A percentile compares a stretch with the other conserved stretches of the same genome.
Evolutionary conservation across 2,797 vertebrate genomes (phyloP).

Genomic region (Saxicola maurus): DNA sequence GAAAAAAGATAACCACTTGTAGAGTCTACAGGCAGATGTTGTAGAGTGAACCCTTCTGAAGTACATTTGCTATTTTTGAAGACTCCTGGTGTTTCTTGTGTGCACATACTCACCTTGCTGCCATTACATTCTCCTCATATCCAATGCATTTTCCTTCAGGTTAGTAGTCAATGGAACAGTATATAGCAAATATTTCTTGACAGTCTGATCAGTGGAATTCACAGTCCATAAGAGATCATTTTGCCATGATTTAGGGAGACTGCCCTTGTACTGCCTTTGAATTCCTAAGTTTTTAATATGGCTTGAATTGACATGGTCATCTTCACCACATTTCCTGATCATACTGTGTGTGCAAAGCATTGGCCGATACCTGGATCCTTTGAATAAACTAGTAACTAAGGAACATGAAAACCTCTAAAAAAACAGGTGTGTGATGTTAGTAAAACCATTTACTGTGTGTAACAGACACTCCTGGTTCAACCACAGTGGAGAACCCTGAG

Average conservation of each 20-base stretch:
- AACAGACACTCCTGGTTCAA: background rate
- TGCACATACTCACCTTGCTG: background rate
- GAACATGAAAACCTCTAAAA: background rate
- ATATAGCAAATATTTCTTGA: background rate
- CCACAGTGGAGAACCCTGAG: background rate
- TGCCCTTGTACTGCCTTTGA: background rate
- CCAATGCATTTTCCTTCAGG: background rate
- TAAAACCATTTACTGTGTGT: background rate
- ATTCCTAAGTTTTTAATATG: background rate
- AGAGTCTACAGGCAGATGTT: background rate
- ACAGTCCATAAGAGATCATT: background rate
- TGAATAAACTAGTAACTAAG: background rate
- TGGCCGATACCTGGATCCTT: background rate
- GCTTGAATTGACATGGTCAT: background rate
- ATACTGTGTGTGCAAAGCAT: background rate
- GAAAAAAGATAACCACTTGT: background rate
- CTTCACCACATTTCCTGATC: background rate
- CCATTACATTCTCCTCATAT: background rate
- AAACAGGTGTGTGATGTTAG: rapidly evolving
- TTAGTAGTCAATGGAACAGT: background rate
- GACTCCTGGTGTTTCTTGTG: background rate
- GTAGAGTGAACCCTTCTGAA: background rate
- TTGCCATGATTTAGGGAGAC: background rate
- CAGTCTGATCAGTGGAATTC: background rate
- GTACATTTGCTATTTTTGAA: background rate